phyloP scores from a whole-genome alignment of 2,113 vertebrate species.

The Antechinus stuartii region DNA sequence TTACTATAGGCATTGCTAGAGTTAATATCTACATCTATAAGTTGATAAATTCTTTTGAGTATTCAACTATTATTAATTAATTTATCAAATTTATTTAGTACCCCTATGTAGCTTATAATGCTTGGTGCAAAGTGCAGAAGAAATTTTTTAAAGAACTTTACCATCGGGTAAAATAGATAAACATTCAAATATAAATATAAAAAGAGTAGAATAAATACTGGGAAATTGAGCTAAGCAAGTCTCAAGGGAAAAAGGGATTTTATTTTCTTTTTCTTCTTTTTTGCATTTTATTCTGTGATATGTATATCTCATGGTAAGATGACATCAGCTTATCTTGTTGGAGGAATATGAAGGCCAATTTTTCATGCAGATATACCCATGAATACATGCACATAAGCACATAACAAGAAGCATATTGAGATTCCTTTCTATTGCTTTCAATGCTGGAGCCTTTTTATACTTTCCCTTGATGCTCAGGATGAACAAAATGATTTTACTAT shows the following conservation, averaged over 20 bases:
- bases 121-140: not conserved
- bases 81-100: not conserved
- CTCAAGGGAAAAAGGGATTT: not conserved
- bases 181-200: not conserved
- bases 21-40: not conserved
- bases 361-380: not conserved
- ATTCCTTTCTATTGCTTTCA: not conserved
- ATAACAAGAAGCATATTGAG: not conserved
- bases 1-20: not conserved
- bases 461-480: not conserved
- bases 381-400: not conserved
- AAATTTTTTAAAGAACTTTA: not conserved
- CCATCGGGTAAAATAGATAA: not conserved
- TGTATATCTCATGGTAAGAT: not conserved
- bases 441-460: not conserved
- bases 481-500: not conserved
- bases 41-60: not conserved
- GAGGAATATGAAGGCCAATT: not conserved
- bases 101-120: not conserved
- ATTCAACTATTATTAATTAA: not conserved
- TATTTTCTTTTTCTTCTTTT: not conserved
- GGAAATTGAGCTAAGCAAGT: not conserved
- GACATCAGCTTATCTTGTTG: not conserved
- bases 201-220: not conserved
- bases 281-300: not conserved